phyloP scores from a whole-genome alignment of 2,113 vertebrate species.

The Leucosticte australis region DNA sequence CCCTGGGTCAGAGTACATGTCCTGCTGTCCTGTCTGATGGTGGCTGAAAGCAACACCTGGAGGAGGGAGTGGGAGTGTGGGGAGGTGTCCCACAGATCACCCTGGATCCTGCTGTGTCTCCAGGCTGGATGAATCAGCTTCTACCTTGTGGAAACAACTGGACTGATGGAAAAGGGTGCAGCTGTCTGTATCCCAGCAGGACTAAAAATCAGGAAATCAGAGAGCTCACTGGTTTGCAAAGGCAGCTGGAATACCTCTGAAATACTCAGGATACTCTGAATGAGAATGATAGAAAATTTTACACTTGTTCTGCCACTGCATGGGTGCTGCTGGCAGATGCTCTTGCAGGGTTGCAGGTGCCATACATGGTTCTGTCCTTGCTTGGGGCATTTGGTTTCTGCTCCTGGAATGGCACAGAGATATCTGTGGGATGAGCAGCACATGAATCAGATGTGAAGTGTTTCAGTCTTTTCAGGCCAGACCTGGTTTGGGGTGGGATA shows the following conservation, averaged over 20 bases:
- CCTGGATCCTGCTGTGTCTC: accelerated
- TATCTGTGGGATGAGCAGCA: background rate
- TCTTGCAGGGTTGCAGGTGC: background rate
- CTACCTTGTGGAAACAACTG: background rate
- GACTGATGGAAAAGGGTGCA: background rate
- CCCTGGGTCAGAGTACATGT: accelerated
- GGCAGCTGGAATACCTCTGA: background rate
- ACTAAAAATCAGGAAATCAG: background rate
- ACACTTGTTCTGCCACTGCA: background rate
- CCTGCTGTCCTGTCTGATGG: background rate
- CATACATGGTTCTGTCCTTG: accelerated
- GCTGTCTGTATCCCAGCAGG: background rate
- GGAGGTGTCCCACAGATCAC: background rate
- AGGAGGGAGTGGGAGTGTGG: accelerated
- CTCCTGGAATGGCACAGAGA: background rate
- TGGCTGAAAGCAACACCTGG: background rate
- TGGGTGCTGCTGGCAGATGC: background rate
- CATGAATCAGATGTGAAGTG: background rate
- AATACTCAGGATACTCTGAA: background rate
- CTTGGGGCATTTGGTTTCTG: background rate
- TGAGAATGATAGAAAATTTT: background rate
- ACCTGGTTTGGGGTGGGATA: background rate
- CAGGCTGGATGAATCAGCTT: background rate
- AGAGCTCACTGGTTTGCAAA: background rate
- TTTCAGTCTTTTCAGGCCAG: background rate